These are phyloP conservation scores for Caenorhabditis virilis DNA, from an alignment of 2,888 invertebrate species.

Conservation along the genomic window DNA sequence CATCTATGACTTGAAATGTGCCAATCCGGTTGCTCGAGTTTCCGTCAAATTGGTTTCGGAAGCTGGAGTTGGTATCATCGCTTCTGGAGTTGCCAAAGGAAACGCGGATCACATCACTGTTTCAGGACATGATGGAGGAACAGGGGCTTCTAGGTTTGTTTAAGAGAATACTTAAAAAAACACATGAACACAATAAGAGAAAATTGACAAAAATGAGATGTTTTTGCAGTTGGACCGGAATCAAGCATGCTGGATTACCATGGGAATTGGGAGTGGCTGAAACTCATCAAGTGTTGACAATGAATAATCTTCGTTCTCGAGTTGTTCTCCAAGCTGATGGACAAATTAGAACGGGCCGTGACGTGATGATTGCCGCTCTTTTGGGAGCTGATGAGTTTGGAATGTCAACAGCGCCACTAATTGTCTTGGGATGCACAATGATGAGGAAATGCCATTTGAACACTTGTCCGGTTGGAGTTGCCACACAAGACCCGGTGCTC, in stretches of 20 bases:
- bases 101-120: constrained; percentile 98
- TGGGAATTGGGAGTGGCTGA: constrained; percentile 98
- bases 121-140: constrained; percentile 98
- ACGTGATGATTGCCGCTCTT: constrained; percentile 91
- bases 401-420: constrained; percentile 95
- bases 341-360: constrained; percentile 90
- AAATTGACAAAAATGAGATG: background rate
- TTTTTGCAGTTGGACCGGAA: constrained; percentile 86
- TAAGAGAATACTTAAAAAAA: too few relatives aligned
- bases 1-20: constrained; percentile 95
- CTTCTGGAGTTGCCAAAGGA: constrained; percentile 96
- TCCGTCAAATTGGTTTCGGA: constrained; percentile 98
- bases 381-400: constrained; percentile 98
- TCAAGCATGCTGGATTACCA: constrained; percentile 93
- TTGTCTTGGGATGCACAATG: constrained; percentile 98
- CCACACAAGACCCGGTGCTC: constrained; percentile 93
- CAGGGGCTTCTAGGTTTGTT: constrained; percentile 80
- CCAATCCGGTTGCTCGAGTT: constrained; percentile 91
- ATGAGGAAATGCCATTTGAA: constrained; percentile 99
- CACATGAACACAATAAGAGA: too few relatives aligned
- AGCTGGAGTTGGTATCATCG: constrained; percentile 97
- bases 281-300: constrained; percentile 83
- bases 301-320: constrained; percentile 76
- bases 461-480: constrained; percentile 98
- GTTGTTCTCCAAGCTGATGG: constrained; percentile 95